phyloP scores from a whole-genome alignment of 1,140 invertebrate genomes.

The Cyphomyrmex costatus region DNA sequence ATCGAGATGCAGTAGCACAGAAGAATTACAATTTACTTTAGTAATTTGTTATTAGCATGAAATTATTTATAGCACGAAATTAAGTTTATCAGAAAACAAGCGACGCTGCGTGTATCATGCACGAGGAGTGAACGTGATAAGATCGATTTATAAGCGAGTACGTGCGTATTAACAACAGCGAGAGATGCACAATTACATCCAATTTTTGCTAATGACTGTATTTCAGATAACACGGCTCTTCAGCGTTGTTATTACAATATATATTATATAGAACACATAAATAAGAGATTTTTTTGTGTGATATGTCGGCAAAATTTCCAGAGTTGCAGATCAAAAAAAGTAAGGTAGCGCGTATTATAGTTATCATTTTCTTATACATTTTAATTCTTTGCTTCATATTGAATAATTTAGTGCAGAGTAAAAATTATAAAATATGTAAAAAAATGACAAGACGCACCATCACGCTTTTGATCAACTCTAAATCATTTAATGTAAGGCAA shows the following conservation, averaged over 20 bases:
- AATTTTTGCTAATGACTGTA: conserved; percentile 54
- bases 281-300: neutral
- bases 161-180: conserved; percentile 15
- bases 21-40: conserved; percentile 1
- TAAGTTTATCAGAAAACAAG: conserved; percentile 21
- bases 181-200: conserved; percentile 43
- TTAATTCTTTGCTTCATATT: neutral
- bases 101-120: conserved; percentile 18
- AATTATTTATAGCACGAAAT: conserved; percentile 30
- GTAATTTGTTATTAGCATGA: conserved; percentile 6
- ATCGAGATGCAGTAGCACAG: neutral
- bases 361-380: conserved; percentile 17
- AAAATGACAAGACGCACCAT: too few relatives aligned
- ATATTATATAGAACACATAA: conserved; percentile 27
- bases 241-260: neutral
- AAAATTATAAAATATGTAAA: too few relatives aligned
- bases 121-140: conserved; percentile 29
- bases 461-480: too few relatives aligned
- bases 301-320: neutral
- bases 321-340: conserved; percentile 19
- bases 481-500: neutral
- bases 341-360: neutral
- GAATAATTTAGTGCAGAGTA: neutral
- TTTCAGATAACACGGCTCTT: conserved; percentile 24
- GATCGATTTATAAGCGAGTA: conserved; percentile 34